Evolutionary conservation across 2,797 vertebrate genomes (phyloP).

Genomic region (Pipistrellus kuhlii): DNA sequence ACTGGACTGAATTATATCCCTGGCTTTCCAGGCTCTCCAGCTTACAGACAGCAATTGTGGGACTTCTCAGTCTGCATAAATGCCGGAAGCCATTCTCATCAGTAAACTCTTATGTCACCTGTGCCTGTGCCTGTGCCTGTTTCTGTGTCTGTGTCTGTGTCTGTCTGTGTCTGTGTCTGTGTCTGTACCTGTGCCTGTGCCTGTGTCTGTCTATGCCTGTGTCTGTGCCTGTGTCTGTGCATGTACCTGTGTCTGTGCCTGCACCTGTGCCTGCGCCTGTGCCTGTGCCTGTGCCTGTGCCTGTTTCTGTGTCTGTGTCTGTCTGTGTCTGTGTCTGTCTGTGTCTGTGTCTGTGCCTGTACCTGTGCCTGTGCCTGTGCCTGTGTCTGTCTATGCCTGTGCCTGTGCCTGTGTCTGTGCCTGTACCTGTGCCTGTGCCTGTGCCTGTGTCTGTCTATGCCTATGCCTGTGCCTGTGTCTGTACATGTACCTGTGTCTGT

Average conservation of each 20-base stretch:
- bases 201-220: too few relatives aligned
- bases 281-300: too few relatives aligned
- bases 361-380: too few relatives aligned
- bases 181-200: too few relatives aligned
- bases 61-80: background rate
- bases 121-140: background rate
- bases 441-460: fast-evolving
- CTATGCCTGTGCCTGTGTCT: background rate
- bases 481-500: fast-evolving
- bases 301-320: too few relatives aligned
- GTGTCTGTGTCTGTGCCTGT: too few relatives aligned
- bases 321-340: too few relatives aligned
- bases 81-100: background rate
- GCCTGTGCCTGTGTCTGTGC: background rate
- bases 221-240: too few relatives aligned
- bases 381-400: background rate
- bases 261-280: too few relatives aligned
- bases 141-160: fast-evolving
- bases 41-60: background rate
- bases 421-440: background rate
- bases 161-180: background rate
- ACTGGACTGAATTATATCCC: background rate
- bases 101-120: background rate
- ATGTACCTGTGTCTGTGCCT: too few relatives aligned
- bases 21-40: background rate